Conservation (phyloP, 2,797 vertebrate species). For the Lagodon rhomboides region DNA sequence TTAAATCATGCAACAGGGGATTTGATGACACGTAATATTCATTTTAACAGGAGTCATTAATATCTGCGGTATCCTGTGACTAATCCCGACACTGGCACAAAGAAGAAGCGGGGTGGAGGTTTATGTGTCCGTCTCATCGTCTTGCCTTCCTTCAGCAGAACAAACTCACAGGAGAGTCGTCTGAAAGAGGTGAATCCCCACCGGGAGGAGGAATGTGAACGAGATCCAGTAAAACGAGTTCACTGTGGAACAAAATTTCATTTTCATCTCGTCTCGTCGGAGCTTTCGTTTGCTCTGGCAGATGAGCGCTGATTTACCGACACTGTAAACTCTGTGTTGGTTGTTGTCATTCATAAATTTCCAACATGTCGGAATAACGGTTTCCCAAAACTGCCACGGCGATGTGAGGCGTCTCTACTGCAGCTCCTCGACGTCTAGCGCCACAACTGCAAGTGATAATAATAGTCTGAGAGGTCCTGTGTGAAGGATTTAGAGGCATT, state of each 20-base stretch:
- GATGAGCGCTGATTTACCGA: constrained; percentile 35
- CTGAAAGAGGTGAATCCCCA: constrained; percentile 60
- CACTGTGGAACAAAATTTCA: constrained; percentile 23
- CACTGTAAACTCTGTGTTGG: constrained; percentile 1
- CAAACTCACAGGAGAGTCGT: constrained; percentile 56
- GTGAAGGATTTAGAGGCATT: too few species aligned
- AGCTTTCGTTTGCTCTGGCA: constrained; percentile 20
- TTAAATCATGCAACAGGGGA: constrained; percentile 76
- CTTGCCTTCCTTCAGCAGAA: constrained; percentile 35
- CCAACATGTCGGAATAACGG: background rate
- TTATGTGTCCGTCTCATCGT: constrained; percentile 56
- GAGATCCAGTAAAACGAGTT: constrained; percentile 51
- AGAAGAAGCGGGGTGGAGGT: constrained; percentile 64
- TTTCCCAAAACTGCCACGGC: background rate
- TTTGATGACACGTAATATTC: constrained; percentile 81
- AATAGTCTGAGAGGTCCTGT: background rate
- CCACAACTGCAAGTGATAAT: background rate
- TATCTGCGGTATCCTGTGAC: constrained; percentile 81
- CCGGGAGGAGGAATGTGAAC: constrained; percentile 59
- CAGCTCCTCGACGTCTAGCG: background rate
- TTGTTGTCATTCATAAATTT: constrained; percentile 1
- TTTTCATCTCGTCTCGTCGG: background rate
- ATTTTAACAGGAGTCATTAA: constrained; percentile 79
- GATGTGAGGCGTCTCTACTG: background rate
- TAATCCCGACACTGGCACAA: constrained; percentile 80